Base-by-base conservation (phyloP, 2,888 invertebrate species). In the Creontiades dilutus region DNA sequence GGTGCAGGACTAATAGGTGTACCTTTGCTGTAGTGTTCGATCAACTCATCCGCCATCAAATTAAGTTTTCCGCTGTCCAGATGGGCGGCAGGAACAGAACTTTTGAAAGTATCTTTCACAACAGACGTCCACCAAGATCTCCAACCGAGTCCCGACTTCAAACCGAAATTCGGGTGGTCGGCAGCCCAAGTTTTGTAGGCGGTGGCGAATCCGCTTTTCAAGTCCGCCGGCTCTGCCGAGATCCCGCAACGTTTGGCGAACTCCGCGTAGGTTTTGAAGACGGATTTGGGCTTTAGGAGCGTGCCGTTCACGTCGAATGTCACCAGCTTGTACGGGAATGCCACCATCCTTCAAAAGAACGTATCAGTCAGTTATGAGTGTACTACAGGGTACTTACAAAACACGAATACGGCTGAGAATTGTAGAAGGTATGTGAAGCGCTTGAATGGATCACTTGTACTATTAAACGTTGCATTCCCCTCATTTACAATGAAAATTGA, bases 301-400 rank as follows among this genome's bases (percentile, higher is more conserved):
- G 98, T 98, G 92, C 97, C 97, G 16, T 97, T 98, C 88, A 97
- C 96, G 93, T 98, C 98, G 93, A 98, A 97, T 14, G 98, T 98
- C 86, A 98, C 95, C 92, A 97, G 93, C 91, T 92, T 92, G 88
- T 23, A 88, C 12, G 88, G 88, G 48, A 88, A 88, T 14, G 48
- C 12, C 52, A 28, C 37, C 61, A 82, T 61, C 61, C 86, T 61
- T 23, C 27, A 55, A 37, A 85, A 82, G 47, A 46, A 52, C 7
- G 37, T 37, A 2, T 37, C 37, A 4, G 37, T 7, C 37, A 37
- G 7, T 37, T 2, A 37, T 14, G 37, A n/a, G n/a, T n/a, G n/a
- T n/a, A n/a, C n/a, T n/a, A n/a, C n/a, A n/a, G n/a, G n/a, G n/a
- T n/a, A n/a, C n/a, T n/a, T n/a, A n/a, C n/a, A n/a, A n/a, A n/a